Percentiles rank a stretch among this genome's conserved stretches.
Conservation (phyloP, 2,113 vertebrate species). For the Cebidichthys violaceus region DNA sequence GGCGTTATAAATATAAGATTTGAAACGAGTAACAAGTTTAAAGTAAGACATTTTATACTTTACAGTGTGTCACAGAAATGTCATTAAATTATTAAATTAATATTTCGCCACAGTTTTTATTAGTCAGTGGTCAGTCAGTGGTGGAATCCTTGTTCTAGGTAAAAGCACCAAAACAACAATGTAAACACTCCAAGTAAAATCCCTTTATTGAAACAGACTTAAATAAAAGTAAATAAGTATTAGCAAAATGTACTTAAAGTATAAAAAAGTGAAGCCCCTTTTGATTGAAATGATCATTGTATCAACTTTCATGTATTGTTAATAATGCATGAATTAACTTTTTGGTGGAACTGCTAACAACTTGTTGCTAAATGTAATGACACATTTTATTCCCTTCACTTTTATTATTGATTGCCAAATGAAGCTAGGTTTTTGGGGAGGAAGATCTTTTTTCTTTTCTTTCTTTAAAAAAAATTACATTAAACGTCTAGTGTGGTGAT, state of each 20-base stretch:
- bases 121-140: neutral
- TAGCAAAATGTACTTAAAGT: neutral
- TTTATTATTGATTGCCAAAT: constrained; percentile 2
- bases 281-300: neutral
- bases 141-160: neutral
- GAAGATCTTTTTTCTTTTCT: constrained; percentile 8
- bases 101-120: constrained; percentile 2
- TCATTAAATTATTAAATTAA: neutral
- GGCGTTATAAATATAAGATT: constrained; percentile 6
- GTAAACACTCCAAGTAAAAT: neutral
- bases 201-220: neutral
- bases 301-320: too few relatives aligned
- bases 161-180: neutral
- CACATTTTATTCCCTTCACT: neutral
- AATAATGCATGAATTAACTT: neutral
- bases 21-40: neutral
- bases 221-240: neutral
- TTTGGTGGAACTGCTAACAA: neutral
- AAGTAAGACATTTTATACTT: neutral
- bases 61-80: constrained; percentile 5
- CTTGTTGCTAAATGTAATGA: neutral
- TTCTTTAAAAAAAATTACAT: constrained; percentile 12
- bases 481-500: constrained; percentile 35
- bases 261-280: neutral
- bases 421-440: neutral